Evolutionary conservation across 1,140 invertebrate genomes (phyloP).

Genomic region (Drosophila truncata): DNA sequence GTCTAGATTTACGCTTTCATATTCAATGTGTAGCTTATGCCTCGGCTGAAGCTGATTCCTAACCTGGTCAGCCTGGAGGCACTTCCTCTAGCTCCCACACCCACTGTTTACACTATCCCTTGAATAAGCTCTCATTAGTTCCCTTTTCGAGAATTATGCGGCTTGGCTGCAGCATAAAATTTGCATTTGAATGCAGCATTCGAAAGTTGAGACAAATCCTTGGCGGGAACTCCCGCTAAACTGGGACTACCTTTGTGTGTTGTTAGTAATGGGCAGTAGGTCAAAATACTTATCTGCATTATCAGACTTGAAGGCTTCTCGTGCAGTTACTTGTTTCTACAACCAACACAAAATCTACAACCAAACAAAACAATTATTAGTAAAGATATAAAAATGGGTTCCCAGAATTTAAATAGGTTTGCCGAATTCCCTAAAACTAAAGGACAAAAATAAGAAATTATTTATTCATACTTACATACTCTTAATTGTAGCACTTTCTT

Average conservation of each 20-base stretch:
- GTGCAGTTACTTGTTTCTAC: too few species aligned
- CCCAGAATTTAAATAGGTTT: too few species aligned
- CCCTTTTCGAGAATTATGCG: slow-evolving; percentile 52
- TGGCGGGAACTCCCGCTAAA: background rate
- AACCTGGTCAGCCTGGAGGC: slow-evolving; percentile 19
- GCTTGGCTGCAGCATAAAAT: slow-evolving; percentile 35
- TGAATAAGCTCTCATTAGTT: slow-evolving; percentile 69
- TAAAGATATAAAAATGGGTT: too few species aligned
- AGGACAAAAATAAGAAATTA: too few species aligned
- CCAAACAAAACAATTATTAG: too few species aligned
- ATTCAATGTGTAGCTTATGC: background rate
- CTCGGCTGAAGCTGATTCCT: slow-evolving; percentile 8
- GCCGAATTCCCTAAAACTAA: too few species aligned
- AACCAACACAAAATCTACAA: too few species aligned
- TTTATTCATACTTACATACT: background rate
- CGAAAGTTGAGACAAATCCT: slow-evolving; percentile 26
- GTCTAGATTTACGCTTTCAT: background rate
- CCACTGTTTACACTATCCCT: background rate
- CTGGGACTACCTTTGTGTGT: slow-evolving; percentile 8
- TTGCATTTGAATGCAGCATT: slow-evolving; percentile 35
- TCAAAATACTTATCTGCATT: slow-evolving; percentile 22
- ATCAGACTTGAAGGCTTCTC: background rate
- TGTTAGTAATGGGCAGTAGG: background rate
- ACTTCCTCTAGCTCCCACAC: slow-evolving; percentile 5
- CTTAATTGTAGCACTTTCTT: background rate